Conservation (phyloP, 2,113 vertebrate species). For the Irena cyanogastra region DNA sequence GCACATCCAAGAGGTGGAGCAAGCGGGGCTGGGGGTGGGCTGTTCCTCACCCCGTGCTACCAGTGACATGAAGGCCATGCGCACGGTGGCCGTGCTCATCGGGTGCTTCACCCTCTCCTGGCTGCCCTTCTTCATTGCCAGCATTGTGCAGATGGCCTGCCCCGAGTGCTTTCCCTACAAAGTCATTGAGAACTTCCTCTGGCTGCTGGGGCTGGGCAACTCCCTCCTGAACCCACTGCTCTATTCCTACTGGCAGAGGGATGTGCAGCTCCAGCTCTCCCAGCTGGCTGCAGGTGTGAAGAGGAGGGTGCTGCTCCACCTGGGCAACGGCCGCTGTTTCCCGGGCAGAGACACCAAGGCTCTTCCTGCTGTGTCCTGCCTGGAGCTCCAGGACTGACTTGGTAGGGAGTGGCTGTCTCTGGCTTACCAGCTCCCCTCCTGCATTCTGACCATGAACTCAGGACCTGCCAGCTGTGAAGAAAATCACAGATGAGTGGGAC, state of each 20-base stretch:
- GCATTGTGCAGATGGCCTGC: constrained; percentile 78
- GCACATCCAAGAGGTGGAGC: constrained; percentile 77
- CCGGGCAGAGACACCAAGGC: not conserved
- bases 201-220: constrained; percentile 85
- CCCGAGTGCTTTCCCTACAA: constrained; percentile 66
- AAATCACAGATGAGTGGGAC: not conserved
- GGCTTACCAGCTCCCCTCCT: not conserved
- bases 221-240: constrained; percentile 88
- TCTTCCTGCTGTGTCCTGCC: not conserved
- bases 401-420: not conserved
- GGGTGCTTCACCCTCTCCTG: constrained; percentile 85
- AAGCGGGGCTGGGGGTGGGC: not conserved
- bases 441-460: rapidly evolving
- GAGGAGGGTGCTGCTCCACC: constrained; percentile 23
- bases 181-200: constrained; percentile 83
- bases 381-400: not conserved
- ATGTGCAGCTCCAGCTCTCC: constrained; percentile 78
- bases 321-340: not conserved
- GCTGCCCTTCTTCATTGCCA: constrained; percentile 84
- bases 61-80: constrained; percentile 81
- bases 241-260: constrained; percentile 86
- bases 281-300: constrained; percentile 67
- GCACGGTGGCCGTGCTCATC: constrained; percentile 80
- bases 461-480: not conserved
- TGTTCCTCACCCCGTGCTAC: constrained; percentile 1